Evolutionary conservation across 2,888 invertebrate species (phyloP).

Genomic region (Chloroclystis v-ata): DNA sequence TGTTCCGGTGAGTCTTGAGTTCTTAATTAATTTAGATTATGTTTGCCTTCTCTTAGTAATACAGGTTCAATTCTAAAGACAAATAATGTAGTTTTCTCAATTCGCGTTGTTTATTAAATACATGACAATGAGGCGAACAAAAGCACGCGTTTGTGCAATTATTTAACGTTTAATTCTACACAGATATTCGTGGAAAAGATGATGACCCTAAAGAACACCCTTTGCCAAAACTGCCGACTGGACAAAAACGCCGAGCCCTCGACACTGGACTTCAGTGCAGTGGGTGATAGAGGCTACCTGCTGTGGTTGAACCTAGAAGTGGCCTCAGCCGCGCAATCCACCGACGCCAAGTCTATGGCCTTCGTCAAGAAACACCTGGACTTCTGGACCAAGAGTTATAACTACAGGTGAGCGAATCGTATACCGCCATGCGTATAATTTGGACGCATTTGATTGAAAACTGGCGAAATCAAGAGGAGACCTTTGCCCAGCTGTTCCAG

Average conservation of each 20-base stretch:
- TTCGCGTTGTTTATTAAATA: too few relatives aligned
- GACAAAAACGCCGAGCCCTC: constrained; percentile 84
- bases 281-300: constrained; percentile 88
- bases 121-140: too few relatives aligned
- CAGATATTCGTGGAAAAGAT: constrained; percentile 83
- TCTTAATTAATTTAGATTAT: too few relatives aligned
- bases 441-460: too few relatives aligned
- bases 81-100: too few relatives aligned
- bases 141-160: too few relatives aligned
- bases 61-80: background rate
- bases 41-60: background rate
- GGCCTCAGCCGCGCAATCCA: constrained; percentile 81
- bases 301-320: constrained; percentile 87
- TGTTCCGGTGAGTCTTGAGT: constrained; percentile 84
- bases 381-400: constrained; percentile 86
- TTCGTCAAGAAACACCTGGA: constrained; percentile 86
- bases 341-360: constrained; percentile 84
- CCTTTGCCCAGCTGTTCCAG: too few relatives aligned
- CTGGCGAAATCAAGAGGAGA: too few relatives aligned
- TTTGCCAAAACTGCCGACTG: constrained; percentile 68
- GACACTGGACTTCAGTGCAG: constrained; percentile 81
- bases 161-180: too few relatives aligned
- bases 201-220: constrained; percentile 83
- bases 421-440: background rate
- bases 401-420: constrained; percentile 76